These are phyloP conservation scores for Dolomedes plantarius DNA, from an alignment of 2,888 invertebrate species.

Conservation along the genomic window DNA sequence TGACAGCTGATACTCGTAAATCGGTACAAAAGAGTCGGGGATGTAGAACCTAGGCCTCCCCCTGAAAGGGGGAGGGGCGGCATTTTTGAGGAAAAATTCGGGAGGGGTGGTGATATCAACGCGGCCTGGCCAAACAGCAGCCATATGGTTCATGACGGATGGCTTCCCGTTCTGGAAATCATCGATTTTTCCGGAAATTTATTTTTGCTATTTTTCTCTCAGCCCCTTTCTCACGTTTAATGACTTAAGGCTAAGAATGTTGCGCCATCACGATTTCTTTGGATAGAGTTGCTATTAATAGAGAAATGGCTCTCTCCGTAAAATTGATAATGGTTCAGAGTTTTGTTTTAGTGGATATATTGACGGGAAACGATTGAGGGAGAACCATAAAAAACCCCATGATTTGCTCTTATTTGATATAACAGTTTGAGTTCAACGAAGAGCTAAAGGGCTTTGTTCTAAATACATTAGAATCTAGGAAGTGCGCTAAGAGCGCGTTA, in stretches of 20 bases:
- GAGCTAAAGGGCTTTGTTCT: too few species aligned
- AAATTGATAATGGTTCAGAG: constrained; percentile 55
- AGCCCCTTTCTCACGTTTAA: constrained; percentile 51
- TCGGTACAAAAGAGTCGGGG: constrained; percentile 57
- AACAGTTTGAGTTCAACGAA: too few species aligned
- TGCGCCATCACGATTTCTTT: constrained; percentile 42
- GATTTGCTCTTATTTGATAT: too few species aligned
- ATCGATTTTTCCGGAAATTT: constrained; percentile 58
- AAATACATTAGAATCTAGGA: too few species aligned
- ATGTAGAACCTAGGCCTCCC: constrained; percentile 12
- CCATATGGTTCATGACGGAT: constrained; percentile 67
- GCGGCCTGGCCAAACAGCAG: constrained; percentile 40
- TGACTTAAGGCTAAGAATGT: constrained; percentile 61
- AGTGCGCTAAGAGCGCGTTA: too few species aligned
- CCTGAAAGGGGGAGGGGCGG: not conserved
- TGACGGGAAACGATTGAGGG: not conserved
- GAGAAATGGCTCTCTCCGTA: constrained; percentile 39
- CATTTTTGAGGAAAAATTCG: not conserved
- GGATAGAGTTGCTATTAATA: constrained; percentile 62
- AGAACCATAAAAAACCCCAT: not conserved
- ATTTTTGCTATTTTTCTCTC: constrained; percentile 47
- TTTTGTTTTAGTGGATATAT: not conserved
- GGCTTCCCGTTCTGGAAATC: constrained; percentile 51
- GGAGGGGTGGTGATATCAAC: constrained; percentile 23
- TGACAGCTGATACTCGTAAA: constrained; percentile 69